These are phyloP conservation scores for Drosophila tripunctata DNA, from an alignment of 2,888 invertebrate genomes.

Conservation along the genomic window DNA sequence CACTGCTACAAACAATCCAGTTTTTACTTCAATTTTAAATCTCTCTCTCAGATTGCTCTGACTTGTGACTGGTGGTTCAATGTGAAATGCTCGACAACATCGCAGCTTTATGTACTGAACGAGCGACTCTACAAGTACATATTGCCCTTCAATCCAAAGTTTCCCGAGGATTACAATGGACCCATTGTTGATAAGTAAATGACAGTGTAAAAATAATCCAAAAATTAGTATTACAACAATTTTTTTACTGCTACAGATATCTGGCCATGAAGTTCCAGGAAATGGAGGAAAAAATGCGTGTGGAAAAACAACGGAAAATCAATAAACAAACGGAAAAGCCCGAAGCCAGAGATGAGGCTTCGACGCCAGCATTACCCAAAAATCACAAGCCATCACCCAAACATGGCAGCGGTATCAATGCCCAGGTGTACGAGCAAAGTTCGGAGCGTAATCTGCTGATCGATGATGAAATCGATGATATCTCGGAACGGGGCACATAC, in stretches of 20 bases:
- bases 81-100: conserved; percentile 92
- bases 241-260: conserved; percentile 86
- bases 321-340: conserved; percentile 81
- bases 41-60: conserved; percentile 87
- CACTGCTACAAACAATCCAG: neutral
- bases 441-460: conserved; percentile 82
- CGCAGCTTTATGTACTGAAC: conserved; percentile 94
- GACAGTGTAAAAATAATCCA: neutral
- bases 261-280: conserved; percentile 93
- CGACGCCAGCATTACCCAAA: conserved; percentile 48
- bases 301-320: conserved; percentile 86
- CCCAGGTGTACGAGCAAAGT: conserved; percentile 82
- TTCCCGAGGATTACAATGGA: conserved; percentile 95
- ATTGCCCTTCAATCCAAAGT: conserved; percentile 92
- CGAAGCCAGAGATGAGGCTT: conserved; percentile 71
- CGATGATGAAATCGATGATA: conserved; percentile 82
- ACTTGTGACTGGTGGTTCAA: conserved; percentile 98
- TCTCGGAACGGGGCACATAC: conserved; percentile 76
- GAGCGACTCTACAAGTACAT: conserved; percentile 95
- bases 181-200: conserved; percentile 93
- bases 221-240: neutral
- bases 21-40: neutral
- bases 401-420: conserved; percentile 74
- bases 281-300: conserved; percentile 92
- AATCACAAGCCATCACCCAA: conserved; percentile 54